Evolutionary conservation across 2,797 vertebrate species (phyloP).

Genomic region (Urosaurus nigricauda): DNA sequence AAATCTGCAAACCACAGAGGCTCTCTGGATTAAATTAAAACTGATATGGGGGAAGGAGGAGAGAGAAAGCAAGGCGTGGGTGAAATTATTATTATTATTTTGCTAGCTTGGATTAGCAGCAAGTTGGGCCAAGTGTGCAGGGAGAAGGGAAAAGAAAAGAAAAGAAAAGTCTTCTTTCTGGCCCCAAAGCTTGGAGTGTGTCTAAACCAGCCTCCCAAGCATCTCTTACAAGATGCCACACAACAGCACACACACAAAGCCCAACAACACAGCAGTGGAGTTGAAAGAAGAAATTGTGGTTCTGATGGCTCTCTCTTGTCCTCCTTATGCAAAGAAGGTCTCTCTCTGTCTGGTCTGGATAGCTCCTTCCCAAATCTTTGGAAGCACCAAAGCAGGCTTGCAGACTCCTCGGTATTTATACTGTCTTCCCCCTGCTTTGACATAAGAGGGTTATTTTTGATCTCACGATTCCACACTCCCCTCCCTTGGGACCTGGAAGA

Average conservation of each 20-base stretch:
- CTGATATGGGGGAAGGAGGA: neutral
- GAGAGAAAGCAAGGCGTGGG: no score
- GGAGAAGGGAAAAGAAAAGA: neutral
- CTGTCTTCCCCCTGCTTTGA: conserved; percentile 87
- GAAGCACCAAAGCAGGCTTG: conserved; percentile 74
- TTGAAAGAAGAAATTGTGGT: neutral
- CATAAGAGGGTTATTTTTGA: conserved; percentile 94
- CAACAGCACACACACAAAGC: no score
- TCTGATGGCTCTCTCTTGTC: neutral
- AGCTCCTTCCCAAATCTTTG: neutral
- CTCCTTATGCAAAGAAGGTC: neutral
- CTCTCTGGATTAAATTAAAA: neutral
- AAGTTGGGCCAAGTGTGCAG: neutral
- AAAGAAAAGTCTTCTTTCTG: neutral
- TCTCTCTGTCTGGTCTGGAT: neutral
- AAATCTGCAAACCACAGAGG: neutral
- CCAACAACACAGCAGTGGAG: neutral
- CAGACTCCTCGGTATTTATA: conserved; percentile 91
- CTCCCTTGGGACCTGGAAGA: conserved; percentile 87
- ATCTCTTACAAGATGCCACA: neutral
- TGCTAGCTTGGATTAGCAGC: neutral
- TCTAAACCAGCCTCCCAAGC: neutral
- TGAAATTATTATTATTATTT: no score
- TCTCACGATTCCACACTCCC: conserved; percentile 87
- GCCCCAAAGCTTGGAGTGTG: no score